These are phyloP conservation scores for Diploscapter pachys DNA, from an alignment of 1,140 invertebrate species.

Conservation along the genomic window DNA sequence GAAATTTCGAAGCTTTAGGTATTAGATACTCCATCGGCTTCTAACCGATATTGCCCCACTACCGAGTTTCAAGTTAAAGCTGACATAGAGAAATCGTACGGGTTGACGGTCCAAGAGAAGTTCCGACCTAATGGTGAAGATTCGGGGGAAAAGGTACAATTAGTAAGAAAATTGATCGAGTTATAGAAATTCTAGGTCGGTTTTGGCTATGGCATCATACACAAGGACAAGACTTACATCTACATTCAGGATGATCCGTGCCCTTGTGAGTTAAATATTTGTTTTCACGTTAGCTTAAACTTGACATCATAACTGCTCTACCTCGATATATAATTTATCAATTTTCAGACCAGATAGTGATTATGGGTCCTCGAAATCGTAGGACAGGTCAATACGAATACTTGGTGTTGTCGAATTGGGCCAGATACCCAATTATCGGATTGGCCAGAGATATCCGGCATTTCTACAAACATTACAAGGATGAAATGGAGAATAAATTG, in stretches of 20 bases:
- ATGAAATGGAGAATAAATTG: constrained; percentile 25
- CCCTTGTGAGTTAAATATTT: constrained; percentile 24
- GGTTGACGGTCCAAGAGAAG: constrained; percentile 25
- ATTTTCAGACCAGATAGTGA: constrained; percentile 27
- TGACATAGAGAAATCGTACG: constrained; percentile 20
- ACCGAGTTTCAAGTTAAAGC: constrained; percentile 24
- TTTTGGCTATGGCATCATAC: constrained; percentile 31
- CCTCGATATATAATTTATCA: background rate
- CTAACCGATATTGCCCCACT: constrained; percentile 24
- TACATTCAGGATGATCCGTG: constrained; percentile 37
- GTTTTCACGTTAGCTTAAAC: background rate
- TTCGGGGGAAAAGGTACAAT: constrained; percentile 24
- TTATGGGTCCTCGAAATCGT: constrained; percentile 23
- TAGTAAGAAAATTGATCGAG: background rate
- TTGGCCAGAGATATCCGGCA: constrained; percentile 23
- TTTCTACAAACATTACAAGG: constrained; percentile 31
- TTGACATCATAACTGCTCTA: background rate
- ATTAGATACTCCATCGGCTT: constrained; percentile 32
- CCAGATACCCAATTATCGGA: constrained; percentile 28
- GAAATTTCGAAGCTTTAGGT: constrained; percentile 13
- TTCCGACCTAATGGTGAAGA: constrained; percentile 26
- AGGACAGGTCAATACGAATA: constrained; percentile 28
- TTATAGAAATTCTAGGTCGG: constrained; percentile 16
- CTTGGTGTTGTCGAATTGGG: constrained; percentile 30
- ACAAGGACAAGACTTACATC: constrained; percentile 23